Evolutionary conservation across 2,113 vertebrate genomes (phyloP).

Genomic region (Melanostigma gelatinosum): DNA sequence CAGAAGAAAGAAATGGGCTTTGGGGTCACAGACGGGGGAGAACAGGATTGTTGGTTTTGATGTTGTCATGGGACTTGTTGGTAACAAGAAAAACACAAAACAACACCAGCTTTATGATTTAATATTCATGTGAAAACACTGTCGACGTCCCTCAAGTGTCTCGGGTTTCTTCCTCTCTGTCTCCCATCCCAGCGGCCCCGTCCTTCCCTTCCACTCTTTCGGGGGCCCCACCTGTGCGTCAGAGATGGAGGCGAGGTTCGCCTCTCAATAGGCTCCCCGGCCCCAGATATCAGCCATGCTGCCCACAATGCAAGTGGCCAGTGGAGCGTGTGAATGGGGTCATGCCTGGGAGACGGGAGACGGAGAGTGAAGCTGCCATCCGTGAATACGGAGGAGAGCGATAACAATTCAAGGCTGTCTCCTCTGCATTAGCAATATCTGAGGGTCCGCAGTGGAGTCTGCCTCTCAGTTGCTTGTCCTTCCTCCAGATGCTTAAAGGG

Average conservation of each 20-base stretch:
- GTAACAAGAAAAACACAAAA: neutral
- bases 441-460: slow-evolving; percentile 6
- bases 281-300: slow-evolving; percentile 18
- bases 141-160: neutral
- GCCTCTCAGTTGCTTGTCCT: slow-evolving; percentile 8
- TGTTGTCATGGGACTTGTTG: neutral
- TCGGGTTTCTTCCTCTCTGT: neutral
- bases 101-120: neutral
- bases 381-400: slow-evolving; percentile 41
- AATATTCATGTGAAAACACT: neutral
- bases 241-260: slow-evolving; percentile 28
- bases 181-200: neutral
- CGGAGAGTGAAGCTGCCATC: slow-evolving; percentile 29
- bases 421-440: slow-evolving; percentile 36
- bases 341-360: slow-evolving; percentile 49
- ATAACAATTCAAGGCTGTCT: slow-evolving; percentile 41
- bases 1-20: neutral
- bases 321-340: slow-evolving; percentile 65
- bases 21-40: neutral
- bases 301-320: slow-evolving; percentile 40
- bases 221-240: slow-evolving; percentile 21
- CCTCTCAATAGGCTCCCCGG: slow-evolving; percentile 24
- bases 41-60: neutral
- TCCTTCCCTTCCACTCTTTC: neutral
- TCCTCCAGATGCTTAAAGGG: slow-evolving; percentile 21